Base-by-base conservation (phyloP, 2,888 invertebrate genomes). In the Hirudinaria manillensis region DNA sequence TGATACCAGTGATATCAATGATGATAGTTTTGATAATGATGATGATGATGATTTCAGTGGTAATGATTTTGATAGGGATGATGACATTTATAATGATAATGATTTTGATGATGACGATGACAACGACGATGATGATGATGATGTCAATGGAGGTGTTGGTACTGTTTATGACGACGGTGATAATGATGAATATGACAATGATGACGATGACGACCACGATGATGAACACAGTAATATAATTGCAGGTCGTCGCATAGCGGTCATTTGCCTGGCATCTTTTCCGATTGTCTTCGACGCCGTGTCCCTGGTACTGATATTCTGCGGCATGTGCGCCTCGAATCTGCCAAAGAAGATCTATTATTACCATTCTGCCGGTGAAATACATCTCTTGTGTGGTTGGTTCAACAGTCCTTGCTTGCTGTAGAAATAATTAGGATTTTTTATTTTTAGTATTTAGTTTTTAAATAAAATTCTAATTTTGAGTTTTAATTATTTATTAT, bases 361-460 rank as follows among this genome's bases (percentile, higher is more conserved):
- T 80, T 85, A 82, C 80, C 85, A 85, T 79, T 85, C 84, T 4
- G 83, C 85, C 21, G 84, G 84, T 19, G 84, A 85, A 79, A 84
- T 84, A 36, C 84, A 83, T 79, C 81, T 85, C 74, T 82, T 85
- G 36, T 84, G 83, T 80, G 84, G 84, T 84, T 78, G 80, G 84
- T 79, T 16, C n/a, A n/a, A n/a, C 4, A 24, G 21, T 32, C 4
- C 32, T 66, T 32, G 34, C 19, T 34, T 24, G 1, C 3, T 32
- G 34, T 32, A 13, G 16, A 24, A 27, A 65, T 65, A 13, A 16
- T 16, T 65, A 24, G 65, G 24, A 65, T 65, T 65, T 24, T 65
- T 10, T 16, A 65, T 29, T 19, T 19, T 19, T 53, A 53, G 21
- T 19, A 53, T 53, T 16, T 21, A 16, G 55, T 21, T 53, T 53